Conservation (phyloP, 2,113 vertebrate genomes). For the Dendrocopos noguchii region DNA sequence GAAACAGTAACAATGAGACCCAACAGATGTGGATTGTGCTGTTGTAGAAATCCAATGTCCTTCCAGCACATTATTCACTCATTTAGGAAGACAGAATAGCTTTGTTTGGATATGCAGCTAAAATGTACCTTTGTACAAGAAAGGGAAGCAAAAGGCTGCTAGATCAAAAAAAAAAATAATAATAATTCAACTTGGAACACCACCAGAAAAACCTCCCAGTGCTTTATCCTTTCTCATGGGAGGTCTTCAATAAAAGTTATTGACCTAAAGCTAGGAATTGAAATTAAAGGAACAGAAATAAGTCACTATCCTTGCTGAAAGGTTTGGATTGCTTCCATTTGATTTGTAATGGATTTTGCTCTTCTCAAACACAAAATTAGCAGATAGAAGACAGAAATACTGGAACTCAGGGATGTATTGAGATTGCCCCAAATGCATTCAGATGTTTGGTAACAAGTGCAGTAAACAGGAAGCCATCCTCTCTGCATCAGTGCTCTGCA, state of each 20-base stretch:
- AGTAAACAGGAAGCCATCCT: not conserved
- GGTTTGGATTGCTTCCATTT: not conserved
- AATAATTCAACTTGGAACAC: not conserved
- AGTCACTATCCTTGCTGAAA: not conserved
- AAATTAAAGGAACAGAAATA: not conserved
- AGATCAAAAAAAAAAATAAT: not conserved
- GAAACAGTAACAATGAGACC: not conserved
- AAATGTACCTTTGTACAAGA: not conserved
- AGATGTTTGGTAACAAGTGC: not conserved
- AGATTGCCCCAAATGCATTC: not conserved
- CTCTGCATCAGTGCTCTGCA: not conserved
- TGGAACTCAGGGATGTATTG: not conserved
- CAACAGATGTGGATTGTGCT: slow-evolving; percentile 15
- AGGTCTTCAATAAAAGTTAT: not conserved
- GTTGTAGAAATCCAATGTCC: not conserved
- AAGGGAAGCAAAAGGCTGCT: not conserved
- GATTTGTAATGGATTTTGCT: not conserved
- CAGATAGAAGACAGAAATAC: not conserved
- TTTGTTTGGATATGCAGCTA: not conserved
- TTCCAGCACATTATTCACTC: slow-evolving; percentile 40
- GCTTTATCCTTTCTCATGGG: not conserved
- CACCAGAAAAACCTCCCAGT: not conserved
- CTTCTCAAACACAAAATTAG: not conserved
- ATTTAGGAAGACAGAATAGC: slow-evolving; percentile 5
- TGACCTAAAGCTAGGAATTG: not conserved